Base-by-base conservation (phyloP, 2,113 vertebrate species). In the Tachysurus fulvidraco region DNA sequence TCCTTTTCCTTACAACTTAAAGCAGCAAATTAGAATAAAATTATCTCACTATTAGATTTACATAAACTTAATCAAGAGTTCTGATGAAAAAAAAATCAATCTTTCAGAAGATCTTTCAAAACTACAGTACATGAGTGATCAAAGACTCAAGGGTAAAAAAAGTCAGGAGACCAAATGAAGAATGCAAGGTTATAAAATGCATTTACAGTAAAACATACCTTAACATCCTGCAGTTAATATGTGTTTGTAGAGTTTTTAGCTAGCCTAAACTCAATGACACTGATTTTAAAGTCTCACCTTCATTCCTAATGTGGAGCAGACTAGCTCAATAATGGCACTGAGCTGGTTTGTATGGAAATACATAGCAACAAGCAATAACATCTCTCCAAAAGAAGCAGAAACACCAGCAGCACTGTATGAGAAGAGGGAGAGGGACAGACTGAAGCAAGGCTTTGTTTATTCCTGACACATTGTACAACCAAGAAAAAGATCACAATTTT, bases 341-440 rank as follows among this genome's bases (percentile, higher is more conserved):
- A 97, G 95, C 83, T 97, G 96, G 86, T 96, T 97, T 92, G 98
- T 99, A 91, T 99, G 98, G 94, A 99, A 99, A 91, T 99, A 99
- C 98, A 99, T 99, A 89, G 98, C 98, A 87, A 99, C 98, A 95
- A 99, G 90, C 89, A 99, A 94, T 17, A 99, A 94, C 98, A 99
- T 99, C 95, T 99, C 98, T 73, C 98, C 98, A 90, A 99, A 99
- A 87, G 98, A 99, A 89, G 98, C 98, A 76, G 98, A 97, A 30
- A 99, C 98, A 2, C 98, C 98, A 57, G 98, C 98, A 90, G 97
- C 98, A 91, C 98, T 99, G 93, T 65, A 54, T 30, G 16, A 67
- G 59, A 14, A 87, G 28, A 74, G 16, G 41, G 30, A 54, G 41
- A 85, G 79, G 19, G 30, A 25, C 23, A 28, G 14, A 78, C 6